These are phyloP conservation scores for Drosophila grimshawi DNA, from an alignment of 1,140 invertebrate species.

Conservation along the genomic window DNA sequence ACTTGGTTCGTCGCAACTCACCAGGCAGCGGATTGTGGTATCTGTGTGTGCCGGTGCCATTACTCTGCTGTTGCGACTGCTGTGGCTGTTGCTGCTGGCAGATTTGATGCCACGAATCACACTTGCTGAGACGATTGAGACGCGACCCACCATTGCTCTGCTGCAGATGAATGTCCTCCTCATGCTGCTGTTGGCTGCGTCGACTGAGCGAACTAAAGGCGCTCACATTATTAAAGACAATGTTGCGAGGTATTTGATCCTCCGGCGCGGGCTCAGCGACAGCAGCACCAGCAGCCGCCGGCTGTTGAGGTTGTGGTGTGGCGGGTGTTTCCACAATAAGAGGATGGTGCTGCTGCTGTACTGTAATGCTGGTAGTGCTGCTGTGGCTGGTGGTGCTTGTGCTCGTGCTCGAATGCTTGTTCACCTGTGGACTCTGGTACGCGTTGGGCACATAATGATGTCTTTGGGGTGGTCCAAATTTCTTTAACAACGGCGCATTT, in stretches of 20 bases:
- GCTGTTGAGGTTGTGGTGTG: conserved; percentile 57
- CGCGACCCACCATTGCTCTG: conserved; percentile 45
- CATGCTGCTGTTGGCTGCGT: conserved; percentile 45
- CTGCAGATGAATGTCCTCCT: conserved; percentile 42
- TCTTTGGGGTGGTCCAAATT: conserved; percentile 79
- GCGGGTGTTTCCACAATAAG: conserved; percentile 75
- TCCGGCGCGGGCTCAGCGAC: conserved; percentile 46
- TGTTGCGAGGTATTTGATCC: conserved; percentile 80
- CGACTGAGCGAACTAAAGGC: conserved; percentile 70
- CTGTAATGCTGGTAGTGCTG: conserved; percentile 39
- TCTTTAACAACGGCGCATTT: conserved; percentile 73
- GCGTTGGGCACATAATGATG: conserved; percentile 81
- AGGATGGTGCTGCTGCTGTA: conserved; percentile 35
- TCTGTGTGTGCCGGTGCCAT: not conserved
- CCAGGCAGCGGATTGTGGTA: conserved; percentile 43
- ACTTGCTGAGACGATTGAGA: conserved; percentile 87
- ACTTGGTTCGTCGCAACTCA: conserved; percentile 88
- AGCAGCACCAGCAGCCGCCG: not conserved
- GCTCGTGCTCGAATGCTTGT: conserved; percentile 21
- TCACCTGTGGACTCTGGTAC: conserved; percentile 74
- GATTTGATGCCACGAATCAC: conserved; percentile 92
- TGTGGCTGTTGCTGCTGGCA: conserved; percentile 72
- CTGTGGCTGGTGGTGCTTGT: conserved; percentile 29
- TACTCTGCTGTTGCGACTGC: conserved; percentile 52
- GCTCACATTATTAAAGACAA: conserved; percentile 80